These are phyloP conservation scores for Sphyrna mokarran DNA, from an alignment of 2,113 vertebrate species.

Conservation along the genomic window DNA sequence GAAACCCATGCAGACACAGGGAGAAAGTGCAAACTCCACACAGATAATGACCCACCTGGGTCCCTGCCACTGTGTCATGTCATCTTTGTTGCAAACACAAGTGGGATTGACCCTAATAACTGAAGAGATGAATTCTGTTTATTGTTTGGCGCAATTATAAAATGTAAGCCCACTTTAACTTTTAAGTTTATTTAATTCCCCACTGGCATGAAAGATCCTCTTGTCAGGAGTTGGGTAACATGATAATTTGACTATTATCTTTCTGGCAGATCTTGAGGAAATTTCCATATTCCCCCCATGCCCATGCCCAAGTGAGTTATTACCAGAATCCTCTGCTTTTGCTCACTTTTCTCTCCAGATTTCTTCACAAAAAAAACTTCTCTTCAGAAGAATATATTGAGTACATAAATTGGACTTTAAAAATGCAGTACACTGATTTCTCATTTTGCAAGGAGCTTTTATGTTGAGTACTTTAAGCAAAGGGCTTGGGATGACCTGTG, in stretches of 20 bases:
- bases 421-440: too few species aligned
- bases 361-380: not conserved
- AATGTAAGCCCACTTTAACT: not conserved
- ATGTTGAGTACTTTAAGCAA: not conserved
- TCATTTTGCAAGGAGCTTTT: too few species aligned
- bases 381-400: not conserved
- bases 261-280: not conserved
- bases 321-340: not conserved
- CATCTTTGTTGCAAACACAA: not conserved
- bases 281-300: not conserved
- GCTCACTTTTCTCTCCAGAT: not conserved
- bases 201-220: not conserved
- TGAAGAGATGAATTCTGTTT: not conserved
- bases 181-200: not conserved
- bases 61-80: too few species aligned
- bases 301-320: not conserved
- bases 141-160: not conserved
- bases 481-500: not conserved
- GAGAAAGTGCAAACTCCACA: too few species aligned
- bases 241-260: conserved; percentile 16
- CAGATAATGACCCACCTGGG: too few species aligned
- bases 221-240: not conserved
- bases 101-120: not conserved
- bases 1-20: too few species aligned
- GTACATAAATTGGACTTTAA: not conserved